phyloP scores from a whole-genome alignment of 2,888 invertebrate species.

The Drosophila macrothrix region DNA sequence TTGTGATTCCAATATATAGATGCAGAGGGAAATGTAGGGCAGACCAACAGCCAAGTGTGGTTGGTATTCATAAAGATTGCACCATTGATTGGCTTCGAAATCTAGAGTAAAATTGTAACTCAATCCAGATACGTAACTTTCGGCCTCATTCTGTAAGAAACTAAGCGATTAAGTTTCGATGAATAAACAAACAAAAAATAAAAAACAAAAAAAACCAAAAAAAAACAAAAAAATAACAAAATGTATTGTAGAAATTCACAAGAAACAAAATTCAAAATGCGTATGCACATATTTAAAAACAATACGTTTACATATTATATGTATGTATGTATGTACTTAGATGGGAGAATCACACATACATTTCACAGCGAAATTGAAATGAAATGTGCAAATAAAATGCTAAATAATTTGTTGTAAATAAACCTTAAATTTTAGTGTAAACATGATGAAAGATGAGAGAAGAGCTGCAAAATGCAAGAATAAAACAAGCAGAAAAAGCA shows the following conservation, averaged over 20 bases:
- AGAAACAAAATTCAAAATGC: conserved; percentile 56
- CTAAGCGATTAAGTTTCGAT: conserved; percentile 65
- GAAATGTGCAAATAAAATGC: conserved; percentile 56
- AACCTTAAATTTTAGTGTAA: conserved; percentile 85
- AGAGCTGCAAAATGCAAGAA: conserved; percentile 60
- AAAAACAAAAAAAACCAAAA: conserved; percentile 11
- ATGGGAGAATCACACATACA: conserved; percentile 45
- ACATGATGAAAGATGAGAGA: conserved; percentile 55
- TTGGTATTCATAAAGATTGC: conserved; percentile 37
- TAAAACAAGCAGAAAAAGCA: conserved; percentile 50
- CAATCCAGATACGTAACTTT: conserved; percentile 85
- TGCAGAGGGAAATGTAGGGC: conserved; percentile 42
- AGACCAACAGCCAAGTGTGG: conserved; percentile 45
- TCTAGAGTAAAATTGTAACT: conserved; percentile 50
- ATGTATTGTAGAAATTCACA: conserved; percentile 62
- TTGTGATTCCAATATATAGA: conserved; percentile 58
- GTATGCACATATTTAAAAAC: conserved; percentile 36
- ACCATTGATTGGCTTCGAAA: conserved; percentile 41
- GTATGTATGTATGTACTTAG: conserved; percentile 52
- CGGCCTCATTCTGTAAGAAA: conserved; percentile 85
- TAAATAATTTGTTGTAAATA: conserved; percentile 85
- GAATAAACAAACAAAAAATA: conserved; percentile 6
- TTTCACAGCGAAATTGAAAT: conserved; percentile 54
- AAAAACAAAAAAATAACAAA: conserved; percentile 30
- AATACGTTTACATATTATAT: conserved; percentile 37